These are phyloP conservation scores for Eupleurogrammus muticus DNA, from an alignment of 2,797 vertebrate genomes.

Conservation along the genomic window DNA sequence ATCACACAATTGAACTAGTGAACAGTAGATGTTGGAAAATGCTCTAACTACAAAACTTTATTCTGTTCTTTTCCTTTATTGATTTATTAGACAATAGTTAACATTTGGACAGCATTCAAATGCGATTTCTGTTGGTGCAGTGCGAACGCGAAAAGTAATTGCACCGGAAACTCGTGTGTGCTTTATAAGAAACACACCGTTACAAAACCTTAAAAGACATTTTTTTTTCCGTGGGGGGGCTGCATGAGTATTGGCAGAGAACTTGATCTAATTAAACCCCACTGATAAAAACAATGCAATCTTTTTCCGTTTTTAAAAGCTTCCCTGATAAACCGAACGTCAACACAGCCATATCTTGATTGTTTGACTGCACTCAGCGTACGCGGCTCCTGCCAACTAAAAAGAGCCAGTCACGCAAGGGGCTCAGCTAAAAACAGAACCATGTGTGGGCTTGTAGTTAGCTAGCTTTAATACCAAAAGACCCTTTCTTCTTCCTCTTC, in stretches of 20 bases:
- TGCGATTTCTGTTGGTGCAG: constrained; percentile 1
- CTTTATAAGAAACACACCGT: constrained; percentile 23
- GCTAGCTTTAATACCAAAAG: constrained; percentile 78
- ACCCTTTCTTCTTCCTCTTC: constrained; percentile 60
- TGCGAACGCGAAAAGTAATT: constrained; percentile 20
- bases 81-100: constrained; percentile 4
- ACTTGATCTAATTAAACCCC: constrained; percentile 55
- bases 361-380: constrained; percentile 68
- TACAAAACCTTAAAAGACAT: background rate
- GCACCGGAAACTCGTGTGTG: background rate
- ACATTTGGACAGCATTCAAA: constrained; percentile 4
- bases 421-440: constrained; percentile 83
- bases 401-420: constrained; percentile 83
- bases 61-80: constrained; percentile 12
- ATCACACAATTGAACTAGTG: constrained; percentile 25
- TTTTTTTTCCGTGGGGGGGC: constrained; percentile 1
- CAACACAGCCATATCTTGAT: constrained; percentile 74
- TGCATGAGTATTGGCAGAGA: constrained; percentile 32
- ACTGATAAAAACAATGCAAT: constrained; percentile 72
- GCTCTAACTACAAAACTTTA: constrained; percentile 2
- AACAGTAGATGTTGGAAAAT: background rate
- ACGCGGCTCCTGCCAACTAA: constrained; percentile 70
- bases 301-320: constrained; percentile 76
- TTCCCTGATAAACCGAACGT: constrained; percentile 73
- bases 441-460: constrained; percentile 83